Base-by-base conservation (phyloP, 1,140 invertebrate genomes). In the Apis dorsata region DNA sequence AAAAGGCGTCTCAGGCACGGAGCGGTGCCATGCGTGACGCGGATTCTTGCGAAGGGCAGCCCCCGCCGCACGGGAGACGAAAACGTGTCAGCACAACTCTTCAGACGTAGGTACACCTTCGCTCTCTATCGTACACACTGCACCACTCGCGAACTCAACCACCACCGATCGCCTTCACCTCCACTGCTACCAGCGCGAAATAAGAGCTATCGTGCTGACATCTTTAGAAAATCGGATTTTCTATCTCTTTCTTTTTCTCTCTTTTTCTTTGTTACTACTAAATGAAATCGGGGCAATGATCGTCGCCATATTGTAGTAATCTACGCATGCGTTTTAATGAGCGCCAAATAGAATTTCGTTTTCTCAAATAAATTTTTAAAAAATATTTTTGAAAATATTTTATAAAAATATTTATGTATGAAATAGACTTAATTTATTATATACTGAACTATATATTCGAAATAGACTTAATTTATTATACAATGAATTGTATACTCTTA, bases 1-100 rank as follows among this genome's bases (percentile, higher is more conserved):
- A 75, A 81, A 81, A 81, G 79, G 82, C 78, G 71, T 81, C 78
- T 84, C 71, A 84, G 65, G 69, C 83, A 72, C 21, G 28, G 28
- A 86, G 53, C 69, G 75, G 71, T 87, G 79, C 68, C 83, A 88
- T 87, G 68, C 83, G 86, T 59, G 83, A 84, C 55, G 78, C 70
- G 72, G 63, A 66, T 53, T 57, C 71, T 63, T 53, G 79, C 86
- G 83, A 83, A 76, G 72, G 71, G 51, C 59, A 79, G 51, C 60
- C 71, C 59, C 71, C 83, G 78, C 63, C 69, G 57, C 59, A 83
- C 85, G 49, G 59, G 63, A 34, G 49, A 73, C 66, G 76, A 75
- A 66, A 79, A 79, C 72, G 62, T 60, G 73, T 66, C 60, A 75
- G 62, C 55, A 55, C 73, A 70, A 28, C 63, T 59, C 55, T 68